These are phyloP conservation scores for Pungitius pungitius DNA, from an alignment of 2,113 vertebrate species.

Conservation along the genomic window DNA sequence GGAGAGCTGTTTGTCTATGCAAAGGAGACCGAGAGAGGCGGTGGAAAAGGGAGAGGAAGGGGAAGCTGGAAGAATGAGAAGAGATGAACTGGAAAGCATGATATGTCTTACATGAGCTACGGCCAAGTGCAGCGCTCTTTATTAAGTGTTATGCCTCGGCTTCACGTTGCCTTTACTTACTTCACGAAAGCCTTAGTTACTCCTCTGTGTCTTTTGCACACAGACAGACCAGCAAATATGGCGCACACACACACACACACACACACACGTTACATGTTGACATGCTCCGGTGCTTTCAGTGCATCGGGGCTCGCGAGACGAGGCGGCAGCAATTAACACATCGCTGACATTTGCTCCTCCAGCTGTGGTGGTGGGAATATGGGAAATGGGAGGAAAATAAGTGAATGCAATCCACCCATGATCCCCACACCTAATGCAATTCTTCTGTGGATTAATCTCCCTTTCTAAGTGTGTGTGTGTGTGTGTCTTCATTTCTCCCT, in stretches of 20 bases:
- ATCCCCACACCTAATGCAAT: constrained; percentile 1
- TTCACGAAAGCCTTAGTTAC: constrained; percentile 2
- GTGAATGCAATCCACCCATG: constrained; percentile 36
- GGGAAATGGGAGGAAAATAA: constrained; percentile 43
- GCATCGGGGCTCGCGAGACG: constrained; percentile 38
- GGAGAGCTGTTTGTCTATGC: constrained; percentile 42
- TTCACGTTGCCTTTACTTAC: constrained; percentile 25
- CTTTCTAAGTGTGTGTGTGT: not conserved
- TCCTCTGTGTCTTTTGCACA: constrained; percentile 12
- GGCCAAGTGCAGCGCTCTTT: not conserved
- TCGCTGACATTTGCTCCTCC: constrained; percentile 66
- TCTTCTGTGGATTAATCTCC: constrained; percentile 15
- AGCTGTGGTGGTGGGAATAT: constrained; percentile 54
- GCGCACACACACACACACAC: constrained; percentile 9
- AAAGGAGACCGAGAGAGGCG: constrained; percentile 14
- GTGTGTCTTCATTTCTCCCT: constrained; percentile 13
- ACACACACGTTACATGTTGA: constrained; percentile 31
- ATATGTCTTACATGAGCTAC: not conserved
- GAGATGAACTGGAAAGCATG: not conserved
- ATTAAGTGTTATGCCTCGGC: constrained; percentile 5
- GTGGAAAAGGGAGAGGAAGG: too few species aligned
- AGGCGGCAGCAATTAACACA: constrained; percentile 66
- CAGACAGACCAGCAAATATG: not conserved
- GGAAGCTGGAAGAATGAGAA: not conserved
- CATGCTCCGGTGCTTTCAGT: constrained; percentile 44